Evolutionary conservation across 2,797 vertebrate genomes (phyloP).

Genomic region (Falco berigora): DNA sequence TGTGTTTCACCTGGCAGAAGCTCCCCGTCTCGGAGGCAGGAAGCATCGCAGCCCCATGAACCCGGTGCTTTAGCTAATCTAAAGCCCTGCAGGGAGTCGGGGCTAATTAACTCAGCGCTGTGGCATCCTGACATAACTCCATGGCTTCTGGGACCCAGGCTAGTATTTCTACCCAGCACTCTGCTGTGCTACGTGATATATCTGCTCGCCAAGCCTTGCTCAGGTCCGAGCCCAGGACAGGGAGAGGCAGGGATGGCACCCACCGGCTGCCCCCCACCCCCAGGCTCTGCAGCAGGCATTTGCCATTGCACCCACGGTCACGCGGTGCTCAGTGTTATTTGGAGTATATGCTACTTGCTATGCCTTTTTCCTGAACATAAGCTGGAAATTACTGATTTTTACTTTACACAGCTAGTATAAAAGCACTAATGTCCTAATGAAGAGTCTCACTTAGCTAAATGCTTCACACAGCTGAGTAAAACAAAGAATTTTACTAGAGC

Average conservation of each 20-base stretch:
- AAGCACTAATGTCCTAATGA: slow-evolving; percentile 53
- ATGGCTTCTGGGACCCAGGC: neutral
- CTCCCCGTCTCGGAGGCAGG: neutral
- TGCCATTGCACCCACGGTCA: neutral
- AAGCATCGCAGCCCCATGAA: neutral
- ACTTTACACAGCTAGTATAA: slow-evolving; percentile 30
- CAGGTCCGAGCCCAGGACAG: neutral
- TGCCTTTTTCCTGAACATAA: slow-evolving; percentile 26
- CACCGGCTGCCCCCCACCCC: neutral
- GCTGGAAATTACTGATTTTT: slow-evolving; percentile 49
- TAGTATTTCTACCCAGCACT: neutral
- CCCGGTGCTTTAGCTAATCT: neutral
- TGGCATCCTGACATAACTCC: neutral
- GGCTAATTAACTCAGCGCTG: neutral
- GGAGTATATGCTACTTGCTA: neutral
- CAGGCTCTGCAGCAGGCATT: neutral
- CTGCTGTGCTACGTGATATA: neutral
- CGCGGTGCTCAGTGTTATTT: neutral
- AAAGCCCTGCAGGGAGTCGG: neutral
- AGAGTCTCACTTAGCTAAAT: slow-evolving; percentile 67
- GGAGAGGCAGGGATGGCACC: neutral
- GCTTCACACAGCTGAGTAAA: slow-evolving; percentile 67
- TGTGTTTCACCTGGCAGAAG: neutral
- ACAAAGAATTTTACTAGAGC: slow-evolving; percentile 63
- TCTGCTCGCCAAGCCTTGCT: neutral